Evolutionary conservation across 2,113 vertebrate genomes (phyloP), one percentile per base, ranked within the genome.

Genomic region (Cynoglossus semilaevis): DNA sequence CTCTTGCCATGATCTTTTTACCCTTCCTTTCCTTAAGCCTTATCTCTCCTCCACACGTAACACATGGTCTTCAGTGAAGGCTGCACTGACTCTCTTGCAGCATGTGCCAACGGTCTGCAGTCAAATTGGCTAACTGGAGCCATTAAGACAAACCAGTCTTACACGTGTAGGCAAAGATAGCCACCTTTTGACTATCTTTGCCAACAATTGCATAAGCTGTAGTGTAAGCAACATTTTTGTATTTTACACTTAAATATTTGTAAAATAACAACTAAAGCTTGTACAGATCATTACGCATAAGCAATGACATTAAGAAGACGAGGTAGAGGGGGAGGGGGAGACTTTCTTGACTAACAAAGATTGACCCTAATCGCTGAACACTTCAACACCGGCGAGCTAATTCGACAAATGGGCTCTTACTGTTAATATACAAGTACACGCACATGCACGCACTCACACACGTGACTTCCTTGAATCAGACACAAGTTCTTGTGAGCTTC

Each of bases 361-460:
- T 86, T 87, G 85, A 79, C 69, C 63, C 72, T 82, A 85, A 88
- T 86, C 77, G 37, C 69, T 63, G 68, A 71, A 80, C 75, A 77
- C 80, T 80, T 85, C 81, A 80, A 75, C 81, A 77, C 83, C 59
- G 58, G 58, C 73, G 56, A 58, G 78, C 80, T 87, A 86, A 86
- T 87, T 81, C 81, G 67, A 86, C 81, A 81, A 84, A 79, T 74
- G 74, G 77, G 66, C 77, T 78, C 70, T 70, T 72, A 50, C 44
- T 38, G 29, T 38, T 22, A 45, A 17, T 16, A 36, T 49, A 46
- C 15, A 41, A 18, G 57, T 38, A 16, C 49, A 62, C 17, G 56
- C 36, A 45, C 44, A 43, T 9, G 46, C 52, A 36, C 43, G 35
- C 40, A 55, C 64, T 53, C 41, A 50, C 44, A 41, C 15, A 17